These are phyloP conservation scores for Protosalanx chinensis DNA, from an alignment of 2,797 vertebrate species.

Conservation along the genomic window DNA sequence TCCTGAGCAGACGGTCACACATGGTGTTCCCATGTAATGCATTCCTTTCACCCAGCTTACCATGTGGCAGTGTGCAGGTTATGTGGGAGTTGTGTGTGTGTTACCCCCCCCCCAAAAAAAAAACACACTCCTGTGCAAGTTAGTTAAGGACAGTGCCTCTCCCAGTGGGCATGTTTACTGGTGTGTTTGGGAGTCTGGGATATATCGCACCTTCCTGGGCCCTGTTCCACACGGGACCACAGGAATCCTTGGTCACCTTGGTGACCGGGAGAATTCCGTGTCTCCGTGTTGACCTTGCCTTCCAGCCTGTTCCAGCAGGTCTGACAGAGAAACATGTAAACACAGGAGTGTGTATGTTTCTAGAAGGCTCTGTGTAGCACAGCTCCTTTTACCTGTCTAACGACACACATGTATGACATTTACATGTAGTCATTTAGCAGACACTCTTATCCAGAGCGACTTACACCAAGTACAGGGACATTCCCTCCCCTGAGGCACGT, in stretches of 20 bases:
- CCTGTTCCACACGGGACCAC: conserved; percentile 32
- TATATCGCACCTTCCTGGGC: conserved; percentile 60
- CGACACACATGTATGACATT: neutral
- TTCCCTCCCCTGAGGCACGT: too few species aligned
- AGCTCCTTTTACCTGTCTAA: neutral
- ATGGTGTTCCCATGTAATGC: conserved; percentile 16
- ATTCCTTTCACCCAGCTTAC: neutral
- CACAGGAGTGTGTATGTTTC: too few species aligned
- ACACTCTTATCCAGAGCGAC: too few species aligned
- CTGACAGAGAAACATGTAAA: too few species aligned
- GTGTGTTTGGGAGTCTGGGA: conserved; percentile 43
- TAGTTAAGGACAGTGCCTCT: too few species aligned
- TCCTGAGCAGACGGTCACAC: conserved; percentile 2
- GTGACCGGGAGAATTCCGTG: conserved; percentile 32
- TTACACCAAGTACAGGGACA: too few species aligned
- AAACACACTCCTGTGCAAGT: too few species aligned
- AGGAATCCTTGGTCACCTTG: conserved; percentile 52
- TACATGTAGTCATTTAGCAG: too few species aligned
- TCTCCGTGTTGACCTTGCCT: conserved; percentile 13
- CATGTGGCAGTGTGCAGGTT: neutral
- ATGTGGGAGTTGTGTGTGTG: conserved; percentile 3
- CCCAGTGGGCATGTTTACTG: neutral
- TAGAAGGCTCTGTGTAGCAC: too few species aligned
- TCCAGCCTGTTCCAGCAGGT: too few species aligned
- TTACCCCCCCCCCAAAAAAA: neutral